Percentiles rank a stretch among this genome's conserved stretches.
These are phyloP conservation scores for Drosophila erecta DNA, from an alignment of 1,140 invertebrate species.

Conservation along the genomic window DNA sequence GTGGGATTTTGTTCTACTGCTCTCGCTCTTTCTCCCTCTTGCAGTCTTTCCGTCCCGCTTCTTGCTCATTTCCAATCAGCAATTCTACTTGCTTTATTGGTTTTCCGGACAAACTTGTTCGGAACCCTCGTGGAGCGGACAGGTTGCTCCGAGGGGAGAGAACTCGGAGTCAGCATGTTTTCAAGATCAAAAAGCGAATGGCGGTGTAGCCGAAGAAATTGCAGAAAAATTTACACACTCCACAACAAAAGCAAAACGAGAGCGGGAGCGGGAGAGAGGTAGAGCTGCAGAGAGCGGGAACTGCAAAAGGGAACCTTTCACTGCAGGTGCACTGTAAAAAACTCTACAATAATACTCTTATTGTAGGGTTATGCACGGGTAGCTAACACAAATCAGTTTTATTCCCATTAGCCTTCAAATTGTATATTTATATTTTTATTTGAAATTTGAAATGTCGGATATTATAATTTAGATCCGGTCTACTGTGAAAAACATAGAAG, in stretches of 20 bases:
- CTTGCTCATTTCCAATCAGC: slow-evolving; percentile 59
- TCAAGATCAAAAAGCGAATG: slow-evolving; percentile 82
- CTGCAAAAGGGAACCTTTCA: slow-evolving; percentile 68
- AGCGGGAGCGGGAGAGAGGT: background rate
- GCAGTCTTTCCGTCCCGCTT: slow-evolving; percentile 14
- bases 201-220: slow-evolving; percentile 59
- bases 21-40: background rate
- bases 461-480: no score
- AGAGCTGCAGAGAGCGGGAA: slow-evolving; percentile 12
- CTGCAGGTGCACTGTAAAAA: slow-evolving; percentile 42
- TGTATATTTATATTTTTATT: no score
- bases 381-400: no score
- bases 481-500: no score
- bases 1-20: slow-evolving; percentile 39
- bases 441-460: no score
- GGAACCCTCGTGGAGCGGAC: slow-evolving; percentile 36
- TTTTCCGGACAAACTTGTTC: slow-evolving; percentile 79
- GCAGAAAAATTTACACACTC: slow-evolving; percentile 53
- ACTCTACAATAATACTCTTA: background rate
- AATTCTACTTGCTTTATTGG: slow-evolving; percentile 74
- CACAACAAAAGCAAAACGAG: slow-evolving; percentile 14
- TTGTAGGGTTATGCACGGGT: background rate
- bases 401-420: no score
- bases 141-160: slow-evolving; percentile 33
- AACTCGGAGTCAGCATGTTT: slow-evolving; percentile 54